Conservation (phyloP, 2,113 vertebrate species). For the Merops nubicus region DNA sequence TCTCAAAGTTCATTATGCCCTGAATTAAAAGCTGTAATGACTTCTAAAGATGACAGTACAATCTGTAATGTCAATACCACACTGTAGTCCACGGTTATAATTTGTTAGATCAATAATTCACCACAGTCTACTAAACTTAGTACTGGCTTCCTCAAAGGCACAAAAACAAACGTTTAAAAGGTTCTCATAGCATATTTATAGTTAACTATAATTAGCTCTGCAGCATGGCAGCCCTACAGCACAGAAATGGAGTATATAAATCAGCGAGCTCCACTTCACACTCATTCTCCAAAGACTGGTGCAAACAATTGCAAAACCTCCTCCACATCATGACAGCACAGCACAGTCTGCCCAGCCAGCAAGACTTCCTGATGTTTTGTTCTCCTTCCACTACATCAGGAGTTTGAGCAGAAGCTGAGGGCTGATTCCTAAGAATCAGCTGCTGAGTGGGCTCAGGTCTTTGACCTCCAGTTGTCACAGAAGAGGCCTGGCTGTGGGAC, state of each 20-base stretch:
- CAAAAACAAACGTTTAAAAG: slow-evolving; percentile 21
- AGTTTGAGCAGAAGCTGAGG: neutral
- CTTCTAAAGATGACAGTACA: neutral
- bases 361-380: neutral
- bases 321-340: neutral
- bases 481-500: neutral
- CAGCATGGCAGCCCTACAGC: neutral
- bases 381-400: neutral
- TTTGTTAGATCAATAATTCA: slow-evolving; percentile 55
- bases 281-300: neutral
- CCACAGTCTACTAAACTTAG: slow-evolving; percentile 13
- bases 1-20: slow-evolving; percentile 20
- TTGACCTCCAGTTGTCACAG: neutral
- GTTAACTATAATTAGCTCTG: slow-evolving; percentile 38
- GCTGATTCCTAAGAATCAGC: neutral
- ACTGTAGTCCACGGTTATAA: neutral
- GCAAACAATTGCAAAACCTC: neutral
- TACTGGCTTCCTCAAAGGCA: neutral
- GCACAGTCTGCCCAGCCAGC: neutral
- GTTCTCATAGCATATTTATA: slow-evolving; percentile 3
- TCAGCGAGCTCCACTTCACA: neutral
- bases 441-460: neutral
- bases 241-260: neutral
- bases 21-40: neutral
- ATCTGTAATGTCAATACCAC: slow-evolving; percentile 18